Evolutionary conservation across 23 tunicate genomes (phyloP), one percentile per base, ranked within the genome.

Genomic region (Corella eumyota): DNA sequence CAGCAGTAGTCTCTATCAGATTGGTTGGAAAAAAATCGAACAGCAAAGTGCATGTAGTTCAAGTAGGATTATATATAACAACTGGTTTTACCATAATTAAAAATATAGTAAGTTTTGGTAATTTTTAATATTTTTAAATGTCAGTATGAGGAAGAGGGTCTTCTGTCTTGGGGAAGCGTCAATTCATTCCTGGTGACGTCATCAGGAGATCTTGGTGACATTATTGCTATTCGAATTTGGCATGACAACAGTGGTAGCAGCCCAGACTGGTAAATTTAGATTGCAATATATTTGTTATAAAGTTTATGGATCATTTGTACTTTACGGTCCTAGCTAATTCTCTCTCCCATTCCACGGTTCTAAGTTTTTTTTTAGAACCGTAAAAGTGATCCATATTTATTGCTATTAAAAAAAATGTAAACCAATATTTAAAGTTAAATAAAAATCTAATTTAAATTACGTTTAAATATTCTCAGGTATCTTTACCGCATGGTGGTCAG

Each of bases 231-330:
- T 17, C 78, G 88, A 26, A 34, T 79, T 30, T 79, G 88, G 88
- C 78, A 71, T 55, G 69, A 71, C 45, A 71, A 72, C 45, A 34
- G 32, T 15, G 88, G 88, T 23, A 30, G 24, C 20, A 79, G 78
- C 54, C 88, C 88, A 20, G 78, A 70, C 55, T 79, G 88, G 88
- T 72, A 51, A 59, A 60, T 21, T 52, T 40, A 40, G n/a, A n/a
- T n/a, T n/a, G n/a, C n/a, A n/a, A n/a, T n/a, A n/a, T n/a, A n/a
- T n/a, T n/a, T n/a, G n/a, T n/a, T n/a, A n/a, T n/a, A n/a, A n/a
- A n/a, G n/a, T n/a, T n/a, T n/a, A n/a, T n/a, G n/a, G n/a, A n/a
- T n/a, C n/a, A n/a, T n/a, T n/a, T n/a, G n/a, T n/a, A n/a, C n/a
- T n/a, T n/a, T n/a, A n/a, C n/a, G n/a, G n/a, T n/a, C n/a, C n/a